phyloP scores from a whole-genome alignment of 2,113 vertebrate genomes.

The Pan paniscus region DNA sequence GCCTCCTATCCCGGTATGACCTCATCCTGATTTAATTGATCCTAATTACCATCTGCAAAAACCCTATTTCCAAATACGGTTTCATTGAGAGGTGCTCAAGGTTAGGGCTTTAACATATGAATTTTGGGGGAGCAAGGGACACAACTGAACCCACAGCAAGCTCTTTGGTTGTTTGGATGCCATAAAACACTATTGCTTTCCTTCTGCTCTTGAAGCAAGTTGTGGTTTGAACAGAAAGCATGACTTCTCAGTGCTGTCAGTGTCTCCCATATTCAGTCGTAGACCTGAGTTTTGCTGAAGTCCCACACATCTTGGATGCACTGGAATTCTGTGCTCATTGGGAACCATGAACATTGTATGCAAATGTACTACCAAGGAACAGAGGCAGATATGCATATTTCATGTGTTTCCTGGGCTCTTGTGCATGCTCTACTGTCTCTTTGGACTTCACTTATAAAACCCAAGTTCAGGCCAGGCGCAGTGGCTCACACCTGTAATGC shows the following conservation, averaged over 20 bases:
- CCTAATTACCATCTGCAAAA: not conserved
- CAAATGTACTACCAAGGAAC: not conserved
- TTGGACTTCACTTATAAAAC: not conserved
- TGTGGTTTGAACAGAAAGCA: not conserved
- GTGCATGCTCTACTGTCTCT: no score
- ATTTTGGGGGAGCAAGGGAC: not conserved
- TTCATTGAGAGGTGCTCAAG: not conserved
- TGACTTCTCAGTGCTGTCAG: not conserved
- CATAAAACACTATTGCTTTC: not conserved
- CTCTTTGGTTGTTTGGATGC: not conserved
- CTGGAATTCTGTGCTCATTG: not conserved
- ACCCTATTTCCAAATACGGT: not conserved
- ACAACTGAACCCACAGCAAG: no score
- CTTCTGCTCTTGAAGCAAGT: not conserved
- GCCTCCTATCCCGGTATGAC: not conserved
- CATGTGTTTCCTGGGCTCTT: not conserved
- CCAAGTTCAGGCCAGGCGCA: not conserved
- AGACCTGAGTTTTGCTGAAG: no score
- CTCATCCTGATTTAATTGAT: not conserved
- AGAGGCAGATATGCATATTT: not conserved
- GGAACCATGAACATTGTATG: not conserved
- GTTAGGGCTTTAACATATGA: not conserved
- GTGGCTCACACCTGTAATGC: no score
- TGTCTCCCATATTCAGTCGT: accelerated
- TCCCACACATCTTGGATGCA: not conserved